Evolutionary conservation across 2,888 invertebrate genomes (phyloP).

Genomic region (Coenonympha glycerion): DNA sequence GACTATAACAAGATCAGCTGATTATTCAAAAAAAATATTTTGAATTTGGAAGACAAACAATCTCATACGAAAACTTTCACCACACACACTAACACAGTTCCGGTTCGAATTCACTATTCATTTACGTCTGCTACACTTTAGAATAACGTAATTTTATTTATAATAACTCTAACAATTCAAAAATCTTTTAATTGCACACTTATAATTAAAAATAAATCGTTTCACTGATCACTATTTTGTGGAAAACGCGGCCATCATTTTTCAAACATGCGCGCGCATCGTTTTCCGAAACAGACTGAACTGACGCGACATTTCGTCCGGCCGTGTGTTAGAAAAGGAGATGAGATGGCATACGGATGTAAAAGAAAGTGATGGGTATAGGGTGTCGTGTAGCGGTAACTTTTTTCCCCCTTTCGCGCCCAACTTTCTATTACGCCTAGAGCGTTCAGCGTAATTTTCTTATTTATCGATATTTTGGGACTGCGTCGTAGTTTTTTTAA

Average conservation of each 20-base stretch:
- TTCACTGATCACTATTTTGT: constrained; percentile 35
- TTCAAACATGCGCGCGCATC: constrained; percentile 49
- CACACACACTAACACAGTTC: constrained; percentile 38
- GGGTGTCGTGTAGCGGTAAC: constrained; percentile 68
- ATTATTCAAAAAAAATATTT: constrained; percentile 18
- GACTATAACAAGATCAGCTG: constrained; percentile 13
- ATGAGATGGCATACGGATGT: constrained; percentile 29
- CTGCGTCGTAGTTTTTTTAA: no score
- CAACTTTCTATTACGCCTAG: constrained; percentile 70
- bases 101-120: constrained; percentile 26
- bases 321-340: constrained; percentile 48
- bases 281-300: constrained; percentile 41
- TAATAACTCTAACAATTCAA: neutral
- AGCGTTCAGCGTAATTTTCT: constrained; percentile 46
- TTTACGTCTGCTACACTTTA: constrained; percentile 13
- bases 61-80: constrained; percentile 53
- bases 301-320: constrained; percentile 52
- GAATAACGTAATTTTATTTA: constrained; percentile 1
- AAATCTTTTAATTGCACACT: constrained; percentile 1
- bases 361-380: constrained; percentile 48
- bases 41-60: constrained; percentile 32
- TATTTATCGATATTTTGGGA: constrained; percentile 35
- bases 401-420: constrained; percentile 72
- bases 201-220: constrained; percentile 28
- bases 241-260: constrained; percentile 38